Conservation (phyloP, 2,888 invertebrate species). For the Rhingia rostrata region DNA sequence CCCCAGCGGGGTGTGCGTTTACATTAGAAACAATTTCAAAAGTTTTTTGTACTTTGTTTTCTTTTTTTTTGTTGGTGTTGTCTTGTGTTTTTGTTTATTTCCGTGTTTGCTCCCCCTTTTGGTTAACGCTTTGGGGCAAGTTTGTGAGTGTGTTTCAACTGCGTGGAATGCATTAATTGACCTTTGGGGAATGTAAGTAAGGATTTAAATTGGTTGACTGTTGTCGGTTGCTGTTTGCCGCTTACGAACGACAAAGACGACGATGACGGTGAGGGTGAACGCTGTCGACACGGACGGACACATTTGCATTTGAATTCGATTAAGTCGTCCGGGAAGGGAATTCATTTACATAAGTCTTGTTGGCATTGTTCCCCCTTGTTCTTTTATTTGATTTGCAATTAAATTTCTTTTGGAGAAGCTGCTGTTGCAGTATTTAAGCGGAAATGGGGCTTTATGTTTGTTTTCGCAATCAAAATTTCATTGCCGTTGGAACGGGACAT, state of each 20-base stretch:
- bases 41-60: constrained; percentile 56
- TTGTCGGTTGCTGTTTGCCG: constrained; percentile 61
- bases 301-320: constrained; percentile 74
- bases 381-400: constrained; percentile 73
- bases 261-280: constrained; percentile 25
- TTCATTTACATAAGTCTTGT: constrained; percentile 71
- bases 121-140: constrained; percentile 40
- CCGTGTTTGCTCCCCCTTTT: constrained; percentile 58
- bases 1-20: constrained; percentile 70
- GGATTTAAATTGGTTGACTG: constrained; percentile 74
- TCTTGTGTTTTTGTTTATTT: constrained; percentile 66
- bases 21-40: constrained; percentile 73
- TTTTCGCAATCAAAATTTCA: constrained; percentile 43
- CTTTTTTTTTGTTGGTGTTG: constrained; percentile 52
- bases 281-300: constrained; percentile 32
- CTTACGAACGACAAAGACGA: constrained; percentile 32
- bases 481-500: constrained; percentile 24
- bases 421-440: constrained; percentile 40
- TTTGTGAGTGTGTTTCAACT: constrained; percentile 22
- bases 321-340: constrained; percentile 68
- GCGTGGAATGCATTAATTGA: constrained; percentile 73
- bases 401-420: constrained; percentile 50
- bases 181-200: constrained; percentile 74
- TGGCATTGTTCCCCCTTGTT: constrained; percentile 56
- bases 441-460: constrained; percentile 56